phyloP scores from a whole-genome alignment of 2,113 vertebrate genomes.

The Glareola pratincola region DNA sequence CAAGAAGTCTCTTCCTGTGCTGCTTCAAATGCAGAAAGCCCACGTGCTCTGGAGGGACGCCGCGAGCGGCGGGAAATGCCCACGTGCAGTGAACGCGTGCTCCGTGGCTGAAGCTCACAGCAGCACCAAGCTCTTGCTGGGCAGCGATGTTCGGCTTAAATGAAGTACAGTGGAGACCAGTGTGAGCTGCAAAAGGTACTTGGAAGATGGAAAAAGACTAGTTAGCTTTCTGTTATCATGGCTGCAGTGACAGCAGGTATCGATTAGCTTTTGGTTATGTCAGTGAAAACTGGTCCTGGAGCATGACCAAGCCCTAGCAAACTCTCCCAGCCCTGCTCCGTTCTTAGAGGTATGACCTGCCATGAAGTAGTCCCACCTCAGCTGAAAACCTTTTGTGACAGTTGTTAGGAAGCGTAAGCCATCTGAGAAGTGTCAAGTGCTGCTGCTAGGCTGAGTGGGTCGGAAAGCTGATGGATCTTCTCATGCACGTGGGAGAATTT shows the following conservation, averaged over 20 bases:
- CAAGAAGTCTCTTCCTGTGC: background rate
- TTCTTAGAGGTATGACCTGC: background rate
- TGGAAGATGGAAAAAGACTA: background rate
- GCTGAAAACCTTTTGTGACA: background rate
- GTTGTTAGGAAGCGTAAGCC: background rate
- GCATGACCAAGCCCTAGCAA: background rate
- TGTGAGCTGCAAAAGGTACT: background rate
- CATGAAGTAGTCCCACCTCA: background rate
- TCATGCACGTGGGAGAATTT: background rate
- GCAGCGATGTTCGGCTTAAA: background rate
- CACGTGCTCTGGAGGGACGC: background rate
- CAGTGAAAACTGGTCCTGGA: background rate
- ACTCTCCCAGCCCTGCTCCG: background rate
- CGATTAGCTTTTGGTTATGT: background rate
- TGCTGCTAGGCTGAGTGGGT: background rate
- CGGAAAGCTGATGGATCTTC: background rate
- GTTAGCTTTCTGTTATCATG: background rate
- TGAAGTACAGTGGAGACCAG: background rate
- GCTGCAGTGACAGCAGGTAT: background rate
- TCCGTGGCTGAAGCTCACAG: fast-evolving
- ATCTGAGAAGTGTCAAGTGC: background rate
- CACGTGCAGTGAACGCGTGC: fast-evolving
- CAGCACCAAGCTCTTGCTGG: background rate
- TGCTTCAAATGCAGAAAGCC: background rate
- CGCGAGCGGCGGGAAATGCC: background rate